Evolutionary conservation across 2,888 invertebrate species (phyloP), one percentile per base, ranked within the genome.

Genomic region (Tyria jacobaeae): DNA sequence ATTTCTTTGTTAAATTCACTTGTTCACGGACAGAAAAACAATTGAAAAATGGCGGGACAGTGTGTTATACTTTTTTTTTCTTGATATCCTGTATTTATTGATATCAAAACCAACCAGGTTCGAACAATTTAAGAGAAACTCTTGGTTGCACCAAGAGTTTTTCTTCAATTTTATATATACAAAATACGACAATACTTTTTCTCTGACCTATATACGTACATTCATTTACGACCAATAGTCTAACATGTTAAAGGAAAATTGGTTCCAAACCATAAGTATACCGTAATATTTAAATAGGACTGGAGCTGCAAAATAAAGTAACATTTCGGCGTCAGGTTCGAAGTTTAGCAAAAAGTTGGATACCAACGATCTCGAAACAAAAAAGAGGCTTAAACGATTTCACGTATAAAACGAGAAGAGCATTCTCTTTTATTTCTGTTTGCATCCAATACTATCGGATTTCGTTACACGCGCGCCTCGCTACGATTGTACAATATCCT

Each of bases 361-460:
- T 68, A 66, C 54, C 57, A 72, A 62, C 72, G 70, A 66, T 62
- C 61, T 67, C 69, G 55, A 48, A 57, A 71, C 71, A 75, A 73
- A 73, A 68, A 73, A 73, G 62, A 64, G 68, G 71, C 69, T 71
- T 79, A 73, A 73, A 71, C 70, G 71, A 71, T 78, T 75, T 75
- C 76, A 71, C 63, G 71, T 70, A 76, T 70, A 78, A 76, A 81
- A 76, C 71, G 71, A 68, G 69, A 69, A 62, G 54, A 67, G 68
- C 62, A 52, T 64, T 69, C 68, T 66, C 63, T 76, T 75, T 75
- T 79, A 73, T 80, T 80, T 76, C 66, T 72, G 69, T 77, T 73
- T 79, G 71, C 71, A 65, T 66, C 73, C 74, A 71, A 73, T 76
- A 76, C 76, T 75, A 83, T 83, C 78, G 81, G 82, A 81, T 83